Evolutionary conservation across 2,797 vertebrate species (phyloP), one percentile per base, ranked within the genome.

Genomic region (Sardinella longiceps): DNA sequence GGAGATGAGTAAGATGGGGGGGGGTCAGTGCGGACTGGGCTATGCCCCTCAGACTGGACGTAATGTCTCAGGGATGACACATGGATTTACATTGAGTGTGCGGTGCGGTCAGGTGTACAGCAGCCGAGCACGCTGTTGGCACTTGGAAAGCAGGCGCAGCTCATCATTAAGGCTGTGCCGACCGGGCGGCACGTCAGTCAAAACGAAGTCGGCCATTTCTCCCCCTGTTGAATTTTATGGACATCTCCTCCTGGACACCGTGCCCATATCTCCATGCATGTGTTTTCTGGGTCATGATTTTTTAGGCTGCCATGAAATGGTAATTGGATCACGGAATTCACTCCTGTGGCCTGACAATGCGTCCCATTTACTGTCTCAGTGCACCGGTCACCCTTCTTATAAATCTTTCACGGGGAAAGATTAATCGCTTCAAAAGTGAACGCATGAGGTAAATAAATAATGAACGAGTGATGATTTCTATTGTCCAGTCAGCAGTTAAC

Each of bases 381-480:
- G 84, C 89, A 90, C 85, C 80, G 88, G 92, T 93, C 92, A 92
- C 92, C 89, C 90, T 88, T 91, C 90, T 91, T 92, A 92, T 94
- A 94, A 94, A 94, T 93, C 92, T 93, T 94, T 93, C 91, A 92
- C 82, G 30, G 84, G 60, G 90, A 91, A 91, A 94, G 92, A 94
- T 95, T 93, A 94, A 94, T 93, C 90, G 93, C 92, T 91, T 92
- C 88, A 91, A 88, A 92, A 94, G 91, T 91, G 91, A 91, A 90
- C 86, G 88, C 83, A 88, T 89, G 89, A 92, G 91, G 91, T 94
- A 93, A 94, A 94, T 94, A 94, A 93, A 93, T 94, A 92, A 94
- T 94, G 92, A 93, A 91, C 83, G 89, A 90, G 90, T 85, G 89
- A 92, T 92, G 89, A 92, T 92, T 93, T 93, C 90, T 90, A 85